These are phyloP conservation scores for Rhyzopertha dominica DNA, from an alignment of 1,140 invertebrate genomes.

Conservation along the genomic window DNA sequence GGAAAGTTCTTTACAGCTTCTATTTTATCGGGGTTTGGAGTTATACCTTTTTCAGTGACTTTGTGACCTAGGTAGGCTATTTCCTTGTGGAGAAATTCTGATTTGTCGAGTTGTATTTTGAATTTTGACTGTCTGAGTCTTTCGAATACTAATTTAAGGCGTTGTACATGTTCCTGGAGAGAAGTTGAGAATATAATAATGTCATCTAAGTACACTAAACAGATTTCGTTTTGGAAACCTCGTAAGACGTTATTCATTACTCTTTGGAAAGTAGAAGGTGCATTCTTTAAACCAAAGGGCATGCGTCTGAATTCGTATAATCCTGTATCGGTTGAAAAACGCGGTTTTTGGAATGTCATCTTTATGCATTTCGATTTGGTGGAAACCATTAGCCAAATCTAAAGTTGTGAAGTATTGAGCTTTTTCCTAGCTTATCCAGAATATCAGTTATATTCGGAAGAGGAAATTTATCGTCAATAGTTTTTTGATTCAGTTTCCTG, in stretches of 20 bases:
- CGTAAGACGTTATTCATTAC: slow-evolving; percentile 34
- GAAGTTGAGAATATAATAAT: slow-evolving; percentile 21
- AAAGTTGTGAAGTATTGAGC: too few relatives aligned
- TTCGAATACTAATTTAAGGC: slow-evolving; percentile 22
- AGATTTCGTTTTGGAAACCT: slow-evolving; percentile 21
- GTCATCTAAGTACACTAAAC: slow-evolving; percentile 41
- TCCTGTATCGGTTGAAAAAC: slow-evolving; percentile 17
- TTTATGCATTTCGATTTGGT: too few relatives aligned
- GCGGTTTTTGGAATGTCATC: too few relatives aligned
- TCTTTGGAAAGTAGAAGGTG: slow-evolving; percentile 29
- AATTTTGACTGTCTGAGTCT: slow-evolving; percentile 22
- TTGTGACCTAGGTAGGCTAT: slow-evolving; percentile 28
- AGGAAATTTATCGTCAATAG: too few relatives aligned
- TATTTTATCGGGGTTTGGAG: slow-evolving; percentile 27
- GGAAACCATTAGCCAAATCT: too few relatives aligned
- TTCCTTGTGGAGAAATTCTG: slow-evolving; percentile 24
- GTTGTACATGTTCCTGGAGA: slow-evolving; percentile 24
- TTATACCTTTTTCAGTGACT: slow-evolving; percentile 19
- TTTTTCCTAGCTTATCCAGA: too few relatives aligned
- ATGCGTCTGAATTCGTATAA: slow-evolving; percentile 41
- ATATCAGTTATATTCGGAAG: too few relatives aligned
- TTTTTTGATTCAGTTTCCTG: too few relatives aligned
- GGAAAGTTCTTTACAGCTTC: slow-evolving; percentile 22
- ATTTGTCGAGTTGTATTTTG: slow-evolving; percentile 30
- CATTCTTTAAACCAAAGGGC: slow-evolving; percentile 26